Conservation (phyloP, 2,888 invertebrate species). For the Crossocerus cetratus region DNA sequence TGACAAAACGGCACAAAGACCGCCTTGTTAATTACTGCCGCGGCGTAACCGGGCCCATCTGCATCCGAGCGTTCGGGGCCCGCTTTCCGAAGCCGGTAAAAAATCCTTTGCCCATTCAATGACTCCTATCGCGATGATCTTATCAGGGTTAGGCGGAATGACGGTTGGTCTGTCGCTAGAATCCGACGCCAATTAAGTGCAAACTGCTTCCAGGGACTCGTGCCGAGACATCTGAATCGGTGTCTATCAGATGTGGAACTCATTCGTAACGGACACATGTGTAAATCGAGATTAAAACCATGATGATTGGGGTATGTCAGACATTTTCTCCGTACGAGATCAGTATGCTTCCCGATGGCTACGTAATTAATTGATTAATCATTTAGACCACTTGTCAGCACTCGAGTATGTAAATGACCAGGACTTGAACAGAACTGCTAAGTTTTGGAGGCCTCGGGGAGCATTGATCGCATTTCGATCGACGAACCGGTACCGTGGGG, state of each 20-base stretch:
- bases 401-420: too few relatives aligned
- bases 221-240: too few relatives aligned
- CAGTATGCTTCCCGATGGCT: too few relatives aligned
- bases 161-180: conserved; percentile 3
- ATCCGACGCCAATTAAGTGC: background rate
- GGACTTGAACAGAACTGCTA: too few relatives aligned
- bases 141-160: conserved; percentile 24
- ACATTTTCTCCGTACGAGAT: too few relatives aligned
- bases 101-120: conserved; percentile 35
- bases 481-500: conserved; percentile 31
- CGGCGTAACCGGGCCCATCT: conserved; percentile 64
- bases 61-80: conserved; percentile 45
- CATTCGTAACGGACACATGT: too few relatives aligned
- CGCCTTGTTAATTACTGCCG: conserved; percentile 72
- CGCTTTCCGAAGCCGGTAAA: conserved; percentile 49
- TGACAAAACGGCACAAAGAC: conserved; percentile 75
- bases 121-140: conserved; percentile 41
- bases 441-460: background rate
- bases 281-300: too few relatives aligned
- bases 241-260: too few relatives aligned
- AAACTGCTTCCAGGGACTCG: too few relatives aligned
- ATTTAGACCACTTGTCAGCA: too few relatives aligned
- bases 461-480: conserved; percentile 45
- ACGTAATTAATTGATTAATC: too few relatives aligned
- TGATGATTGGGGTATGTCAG: too few relatives aligned